A percentile compares a stretch with the other conserved stretches of the same genome.
Conservation (phyloP, 2,797 vertebrate species). For the Esox lucius region DNA sequence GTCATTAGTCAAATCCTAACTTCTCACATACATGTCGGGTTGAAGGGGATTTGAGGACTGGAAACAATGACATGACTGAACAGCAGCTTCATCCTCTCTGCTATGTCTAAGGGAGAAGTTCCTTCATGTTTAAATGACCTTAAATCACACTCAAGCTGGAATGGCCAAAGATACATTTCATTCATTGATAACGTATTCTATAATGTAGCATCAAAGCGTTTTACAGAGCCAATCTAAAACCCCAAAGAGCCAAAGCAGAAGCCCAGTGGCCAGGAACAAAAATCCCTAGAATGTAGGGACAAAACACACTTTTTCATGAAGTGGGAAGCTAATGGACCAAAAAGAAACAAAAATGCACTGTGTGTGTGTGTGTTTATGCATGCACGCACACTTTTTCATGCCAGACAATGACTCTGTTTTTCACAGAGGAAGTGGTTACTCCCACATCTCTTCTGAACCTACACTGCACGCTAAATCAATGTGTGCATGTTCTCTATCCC, state of each 20-base stretch:
- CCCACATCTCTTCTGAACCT: constrained; percentile 36
- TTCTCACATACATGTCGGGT: neutral
- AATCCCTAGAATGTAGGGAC: neutral
- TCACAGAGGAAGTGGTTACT: constrained; percentile 20
- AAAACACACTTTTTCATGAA: neutral
- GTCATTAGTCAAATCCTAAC: neutral
- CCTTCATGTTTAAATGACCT: neutral
- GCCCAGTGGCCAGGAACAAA: neutral
- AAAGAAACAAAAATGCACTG: neutral
- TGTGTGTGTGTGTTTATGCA: constrained; percentile 5
- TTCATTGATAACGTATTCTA: neutral
- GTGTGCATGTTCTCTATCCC: too few species aligned
- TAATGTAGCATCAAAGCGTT: neutral
- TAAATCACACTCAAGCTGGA: neutral
- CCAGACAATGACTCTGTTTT: constrained; percentile 14
- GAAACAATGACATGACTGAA: neutral
- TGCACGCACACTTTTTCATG: neutral
- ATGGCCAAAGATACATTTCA: neutral
- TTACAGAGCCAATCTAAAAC: neutral
- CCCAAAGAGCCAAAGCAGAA: neutral
- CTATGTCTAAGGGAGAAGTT: neutral
- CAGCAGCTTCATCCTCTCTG: neutral
- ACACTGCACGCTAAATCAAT: constrained; percentile 32
- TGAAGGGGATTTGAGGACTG: neutral
- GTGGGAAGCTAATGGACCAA: constrained; percentile 15